These are phyloP conservation scores for Festucalex cinctus DNA, from an alignment of 2,113 vertebrate genomes.

Conservation along the genomic window DNA sequence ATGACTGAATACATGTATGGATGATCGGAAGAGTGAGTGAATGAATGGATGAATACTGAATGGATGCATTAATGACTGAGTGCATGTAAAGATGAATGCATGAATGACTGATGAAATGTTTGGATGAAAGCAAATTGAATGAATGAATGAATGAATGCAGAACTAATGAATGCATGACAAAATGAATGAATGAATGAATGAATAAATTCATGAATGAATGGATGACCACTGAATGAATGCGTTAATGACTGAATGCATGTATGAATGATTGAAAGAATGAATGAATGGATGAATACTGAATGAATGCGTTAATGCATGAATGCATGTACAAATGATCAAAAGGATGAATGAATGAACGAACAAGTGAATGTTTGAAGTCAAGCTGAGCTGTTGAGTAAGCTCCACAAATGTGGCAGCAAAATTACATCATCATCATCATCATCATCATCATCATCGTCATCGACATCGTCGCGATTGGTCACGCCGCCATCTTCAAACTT, in stretches of 20 bases:
- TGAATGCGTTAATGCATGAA: not conserved
- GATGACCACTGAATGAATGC: too few species aligned
- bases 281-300: not conserved
- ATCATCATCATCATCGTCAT: conserved; percentile 33
- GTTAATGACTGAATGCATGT: too few species aligned
- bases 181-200: too few species aligned
- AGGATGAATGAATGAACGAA: too few species aligned
- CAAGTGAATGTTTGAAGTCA: not conserved
- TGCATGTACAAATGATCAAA: too few species aligned
- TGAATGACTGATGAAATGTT: too few species aligned
- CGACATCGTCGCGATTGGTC: conserved; percentile 17
- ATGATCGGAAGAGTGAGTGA: too few species aligned
- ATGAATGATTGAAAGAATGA: not conserved
- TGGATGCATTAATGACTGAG: not conserved
- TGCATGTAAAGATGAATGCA: not conserved
- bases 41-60: not conserved
- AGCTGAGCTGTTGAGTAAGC: too few species aligned
- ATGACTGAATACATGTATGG: too few species aligned
- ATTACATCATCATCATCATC: conserved; percentile 43
- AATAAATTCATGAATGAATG: too few species aligned
- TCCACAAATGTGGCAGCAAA: not conserved
- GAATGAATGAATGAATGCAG: not conserved
- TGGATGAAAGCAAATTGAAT: too few species aligned
- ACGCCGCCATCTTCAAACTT: conserved; percentile 44
- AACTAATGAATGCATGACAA: too few species aligned